Conservation (phyloP, 2,888 invertebrate genomes). For the Tyria jacobaeae region DNA sequence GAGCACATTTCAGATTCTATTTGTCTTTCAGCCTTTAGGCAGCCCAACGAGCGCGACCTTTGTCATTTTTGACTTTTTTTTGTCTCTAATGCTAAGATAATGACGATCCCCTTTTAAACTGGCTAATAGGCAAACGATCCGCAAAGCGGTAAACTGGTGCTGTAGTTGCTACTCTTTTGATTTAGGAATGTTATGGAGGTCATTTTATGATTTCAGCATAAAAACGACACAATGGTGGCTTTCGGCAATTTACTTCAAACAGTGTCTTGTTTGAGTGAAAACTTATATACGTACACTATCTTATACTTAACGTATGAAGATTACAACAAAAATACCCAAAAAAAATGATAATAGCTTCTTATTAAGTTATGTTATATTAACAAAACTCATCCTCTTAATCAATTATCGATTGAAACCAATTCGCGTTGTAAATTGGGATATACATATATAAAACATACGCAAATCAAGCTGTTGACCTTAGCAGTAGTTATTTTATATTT, state of each 20-base stretch:
- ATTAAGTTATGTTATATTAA: too few species aligned
- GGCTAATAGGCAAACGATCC: neutral
- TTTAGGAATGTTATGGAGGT: neutral
- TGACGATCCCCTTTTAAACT: neutral
- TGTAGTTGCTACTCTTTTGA: neutral
- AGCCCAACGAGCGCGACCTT: slow-evolving; percentile 26
- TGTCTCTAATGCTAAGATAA: too few species aligned
- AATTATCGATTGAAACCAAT: too few species aligned
- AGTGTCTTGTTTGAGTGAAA: neutral
- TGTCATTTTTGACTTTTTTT: too few species aligned
- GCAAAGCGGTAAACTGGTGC: neutral
- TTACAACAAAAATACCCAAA: neutral
- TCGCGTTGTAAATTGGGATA: too few species aligned
- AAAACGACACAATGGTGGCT: neutral
- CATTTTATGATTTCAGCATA: neutral
- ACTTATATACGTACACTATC: neutral
- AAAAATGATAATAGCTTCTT: neutral
- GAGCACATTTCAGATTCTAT: slow-evolving; percentile 24
- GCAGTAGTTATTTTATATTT: too few species aligned
- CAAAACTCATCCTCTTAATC: too few species aligned
- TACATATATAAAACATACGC: too few species aligned
- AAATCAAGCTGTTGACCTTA: too few species aligned
- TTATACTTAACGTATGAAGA: neutral
- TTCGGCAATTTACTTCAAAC: neutral
- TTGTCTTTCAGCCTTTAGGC: slow-evolving; percentile 13